phyloP scores from a whole-genome alignment of 1,140 invertebrate genomes.

The Bactericera cockerelli region DNA sequence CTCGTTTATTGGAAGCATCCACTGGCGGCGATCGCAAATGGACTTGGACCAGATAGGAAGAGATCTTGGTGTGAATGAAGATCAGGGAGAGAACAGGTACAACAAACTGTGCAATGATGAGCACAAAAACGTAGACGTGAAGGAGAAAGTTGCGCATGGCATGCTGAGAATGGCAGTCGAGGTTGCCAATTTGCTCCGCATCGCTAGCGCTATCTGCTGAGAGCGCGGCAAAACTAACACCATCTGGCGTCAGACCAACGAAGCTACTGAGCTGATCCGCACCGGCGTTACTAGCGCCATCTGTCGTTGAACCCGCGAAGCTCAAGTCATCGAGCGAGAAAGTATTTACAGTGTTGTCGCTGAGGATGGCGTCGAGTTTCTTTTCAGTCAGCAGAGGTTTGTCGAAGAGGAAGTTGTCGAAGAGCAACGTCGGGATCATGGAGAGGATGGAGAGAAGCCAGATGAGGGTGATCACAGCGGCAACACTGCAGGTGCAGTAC shows the following conservation, averaged over 20 bases:
- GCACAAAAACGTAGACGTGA: constrained; percentile 30
- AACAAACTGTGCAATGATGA: constrained; percentile 35
- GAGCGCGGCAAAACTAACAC: no score
- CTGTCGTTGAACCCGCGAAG: no score
- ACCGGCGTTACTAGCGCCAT: no score
- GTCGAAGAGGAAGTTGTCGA: background rate
- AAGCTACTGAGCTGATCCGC: no score
- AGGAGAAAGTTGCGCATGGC: background rate
- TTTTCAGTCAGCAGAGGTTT: background rate
- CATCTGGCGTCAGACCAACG: no score
- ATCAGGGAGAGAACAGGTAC: constrained; percentile 36
- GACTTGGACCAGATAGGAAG: constrained; percentile 27
- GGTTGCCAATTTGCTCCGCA: constrained; percentile 1
- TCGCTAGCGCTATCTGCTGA: constrained; percentile 9
- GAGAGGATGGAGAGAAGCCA: constrained; percentile 37
- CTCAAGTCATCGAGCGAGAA: no score
- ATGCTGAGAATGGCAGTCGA: no score
- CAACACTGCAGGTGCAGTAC: constrained; percentile 19
- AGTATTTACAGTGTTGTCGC: no score
- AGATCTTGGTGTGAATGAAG: constrained; percentile 35
- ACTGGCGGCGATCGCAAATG: constrained; percentile 20
- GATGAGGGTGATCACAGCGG: constrained; percentile 30
- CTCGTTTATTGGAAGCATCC: constrained; percentile 22
- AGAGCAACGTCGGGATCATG: constrained; percentile 34
- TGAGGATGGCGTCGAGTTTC: no score